Evolutionary conservation across 2,888 invertebrate genomes (phyloP), one percentile per base, ranked within the genome.

Genomic region (Callinectes sapidus): DNA sequence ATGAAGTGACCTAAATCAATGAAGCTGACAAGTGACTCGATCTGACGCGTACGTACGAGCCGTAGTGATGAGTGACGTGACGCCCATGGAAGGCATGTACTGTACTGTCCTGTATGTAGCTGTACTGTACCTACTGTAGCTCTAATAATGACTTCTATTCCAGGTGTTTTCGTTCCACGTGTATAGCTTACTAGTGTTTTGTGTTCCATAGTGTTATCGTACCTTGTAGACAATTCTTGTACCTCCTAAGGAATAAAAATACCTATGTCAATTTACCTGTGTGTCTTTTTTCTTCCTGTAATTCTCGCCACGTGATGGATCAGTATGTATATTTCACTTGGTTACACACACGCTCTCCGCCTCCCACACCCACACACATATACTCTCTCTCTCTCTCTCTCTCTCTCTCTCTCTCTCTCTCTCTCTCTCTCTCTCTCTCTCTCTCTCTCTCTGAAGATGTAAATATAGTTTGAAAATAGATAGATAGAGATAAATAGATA

Each of bases 341-440:
- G 32, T 87, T 54, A 28, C 87, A 48, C 48, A 48, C 81, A 32
- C 28, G 14, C 77, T 32, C 28, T 81, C 77, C 32, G n/a, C n/a
- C n/a, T n/a, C n/a, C n/a, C n/a, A n/a, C n/a, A n/a, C n/a, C n/a
- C n/a, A n/a, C n/a, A n/a, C n/a, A n/a, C n/a, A n/a, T n/a, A n/a
- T n/a, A 6, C 32, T 81, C 81, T 81, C 32, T 81, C 81, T 81
- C 32, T 81, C 81, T 81, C 32, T 81, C 81, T 81, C 32, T 81
- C 81, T 81, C 32, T 81, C 81, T 81, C 32, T 81, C 81, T 81
- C 32, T 81, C 81, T 81, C 32, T 81, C 81, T 81, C 32, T 71
- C 87, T 87, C 87, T 87, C 87, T 87, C 87, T 87, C 87, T 87
- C 87, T 87, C 71, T 71, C 71, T 71, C 71, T 71, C 66, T 71